Base-by-base conservation (phyloP, 2,113 vertebrate genomes). In the Coryphaenoides rupestris region DNA sequence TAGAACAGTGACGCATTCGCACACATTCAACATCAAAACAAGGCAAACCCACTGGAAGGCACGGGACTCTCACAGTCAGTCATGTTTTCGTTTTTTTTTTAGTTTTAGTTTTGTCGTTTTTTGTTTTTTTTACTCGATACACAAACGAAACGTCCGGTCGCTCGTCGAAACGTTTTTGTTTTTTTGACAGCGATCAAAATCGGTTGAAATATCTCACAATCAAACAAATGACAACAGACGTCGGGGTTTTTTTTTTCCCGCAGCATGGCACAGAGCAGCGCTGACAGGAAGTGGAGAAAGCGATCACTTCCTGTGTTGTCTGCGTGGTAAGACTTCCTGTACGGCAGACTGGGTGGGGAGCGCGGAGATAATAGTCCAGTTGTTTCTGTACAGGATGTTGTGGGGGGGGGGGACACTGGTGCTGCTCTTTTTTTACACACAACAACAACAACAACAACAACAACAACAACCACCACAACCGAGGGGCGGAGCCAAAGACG, bases 31-130 rank as follows among this genome's bases (percentile, higher is more conserved):
- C 93, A 94, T 89, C 58, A 12, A 86, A 94, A 95, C 93, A 93
- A 93, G 94, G 93, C 92, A 93, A 91, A 93, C 90, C 91, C 90
- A 92, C 90, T 90, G 59, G 93, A 94, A 98, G 95, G 93, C 95
- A 96, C 92, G 88, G 90, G 91, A 95, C 95, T 90, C 84, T 91
- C 91, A 96, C 93, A 94, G 21, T 90, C 86, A 85, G 92, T 40
- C 87, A 86, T 86, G 84, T 89, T 22, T 50, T 86, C 65, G 15
- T 50, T n/a, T 50, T 50, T 50, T n/a, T 1, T 56, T 80, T 77
- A n/a, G n/a, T n/a, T n/a, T n/a, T n/a, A n/a, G n/a, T n/a, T 58
- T 75, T 87, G 67, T 86, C 65, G 15, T 50, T n/a, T 50, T 50
- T 50, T n/a, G 4, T 56, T 80, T 77, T 74, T 66, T 23, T 62